A percentile compares a stretch with the other conserved stretches of the same genome.
Conservation (phyloP, 2,888 invertebrate species). For the Hirtodrosophila duncani region DNA sequence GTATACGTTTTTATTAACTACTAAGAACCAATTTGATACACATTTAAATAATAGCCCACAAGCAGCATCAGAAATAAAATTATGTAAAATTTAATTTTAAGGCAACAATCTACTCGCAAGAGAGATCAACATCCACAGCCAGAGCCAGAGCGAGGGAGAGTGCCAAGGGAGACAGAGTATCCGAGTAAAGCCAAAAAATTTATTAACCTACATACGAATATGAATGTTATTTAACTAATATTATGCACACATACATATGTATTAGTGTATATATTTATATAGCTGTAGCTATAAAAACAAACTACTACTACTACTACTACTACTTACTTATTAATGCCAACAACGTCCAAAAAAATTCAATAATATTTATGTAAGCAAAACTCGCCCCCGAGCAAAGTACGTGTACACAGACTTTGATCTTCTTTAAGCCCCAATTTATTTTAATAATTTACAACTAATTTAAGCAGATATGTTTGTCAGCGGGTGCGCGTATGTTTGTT, state of each 20-base stretch:
- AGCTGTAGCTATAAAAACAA: conserved; percentile 53
- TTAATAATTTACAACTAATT: conserved; percentile 58
- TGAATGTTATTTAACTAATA: conserved; percentile 28
- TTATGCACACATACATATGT: neutral
- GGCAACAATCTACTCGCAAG: conserved; percentile 28
- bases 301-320: too few relatives aligned
- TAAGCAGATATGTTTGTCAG: conserved; percentile 32
- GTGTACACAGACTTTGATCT: conserved; percentile 22
- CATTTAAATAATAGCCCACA: conserved; percentile 63
- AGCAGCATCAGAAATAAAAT: conserved; percentile 33
- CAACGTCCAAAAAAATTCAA: conserved; percentile 70
- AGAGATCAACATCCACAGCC: neutral
- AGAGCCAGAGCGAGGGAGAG: conserved; percentile 5
- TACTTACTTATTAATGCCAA: conserved; percentile 72
- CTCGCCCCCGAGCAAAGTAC: conserved; percentile 7
- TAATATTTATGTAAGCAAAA: conserved; percentile 63
- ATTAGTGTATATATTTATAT: conserved; percentile 13
- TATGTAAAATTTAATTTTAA: conserved; percentile 70
- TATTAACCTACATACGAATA: conserved; percentile 36
- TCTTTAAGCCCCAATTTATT: conserved; percentile 58
- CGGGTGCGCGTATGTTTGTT: neutral
- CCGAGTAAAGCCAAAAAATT: conserved; percentile 68
- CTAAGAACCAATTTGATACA: conserved; percentile 72
- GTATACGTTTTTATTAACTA: conserved; percentile 73
- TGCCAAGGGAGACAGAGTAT: too few relatives aligned